These are phyloP conservation scores for Thalassarche chlororhynchos DNA, from an alignment of 2,113 vertebrate genomes.

Conservation along the genomic window DNA sequence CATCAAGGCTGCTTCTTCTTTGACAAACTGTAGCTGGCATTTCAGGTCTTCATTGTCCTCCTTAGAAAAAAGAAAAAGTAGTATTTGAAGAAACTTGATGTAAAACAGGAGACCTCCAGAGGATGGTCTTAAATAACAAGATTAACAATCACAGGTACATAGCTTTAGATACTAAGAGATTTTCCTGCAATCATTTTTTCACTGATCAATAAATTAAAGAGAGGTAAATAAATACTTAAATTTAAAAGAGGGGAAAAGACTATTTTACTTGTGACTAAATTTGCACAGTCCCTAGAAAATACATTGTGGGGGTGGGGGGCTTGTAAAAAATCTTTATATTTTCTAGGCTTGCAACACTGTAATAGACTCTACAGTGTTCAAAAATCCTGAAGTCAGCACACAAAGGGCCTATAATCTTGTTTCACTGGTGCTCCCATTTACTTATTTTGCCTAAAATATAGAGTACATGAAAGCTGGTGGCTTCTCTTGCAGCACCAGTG, in stretches of 20 bases:
- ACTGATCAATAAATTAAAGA: background rate
- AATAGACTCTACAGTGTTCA: background rate
- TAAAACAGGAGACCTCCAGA: background rate
- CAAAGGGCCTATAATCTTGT: background rate
- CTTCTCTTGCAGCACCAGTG: background rate
- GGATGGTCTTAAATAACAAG: background rate
- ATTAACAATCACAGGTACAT: background rate
- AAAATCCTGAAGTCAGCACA: background rate
- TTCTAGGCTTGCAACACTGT: background rate
- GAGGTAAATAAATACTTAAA: background rate
- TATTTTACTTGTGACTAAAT: background rate
- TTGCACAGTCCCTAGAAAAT: background rate
- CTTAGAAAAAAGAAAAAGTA: constrained; percentile 64
- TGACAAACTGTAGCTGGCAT: constrained; percentile 96
- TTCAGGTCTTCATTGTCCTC: constrained; percentile 97
- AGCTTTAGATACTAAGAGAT: background rate
- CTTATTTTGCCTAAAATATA: background rate
- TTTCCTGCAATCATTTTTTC: background rate
- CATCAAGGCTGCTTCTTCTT: constrained; percentile 96
- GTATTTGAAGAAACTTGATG: background rate
- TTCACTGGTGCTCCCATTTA: background rate
- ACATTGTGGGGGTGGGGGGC: fast-evolving
- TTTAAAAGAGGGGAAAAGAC: background rate
- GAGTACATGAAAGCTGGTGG: background rate
- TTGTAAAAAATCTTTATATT: background rate